Evolutionary conservation across 2,797 vertebrate genomes (phyloP).

Genomic region (Diplodus puntazzo): DNA sequence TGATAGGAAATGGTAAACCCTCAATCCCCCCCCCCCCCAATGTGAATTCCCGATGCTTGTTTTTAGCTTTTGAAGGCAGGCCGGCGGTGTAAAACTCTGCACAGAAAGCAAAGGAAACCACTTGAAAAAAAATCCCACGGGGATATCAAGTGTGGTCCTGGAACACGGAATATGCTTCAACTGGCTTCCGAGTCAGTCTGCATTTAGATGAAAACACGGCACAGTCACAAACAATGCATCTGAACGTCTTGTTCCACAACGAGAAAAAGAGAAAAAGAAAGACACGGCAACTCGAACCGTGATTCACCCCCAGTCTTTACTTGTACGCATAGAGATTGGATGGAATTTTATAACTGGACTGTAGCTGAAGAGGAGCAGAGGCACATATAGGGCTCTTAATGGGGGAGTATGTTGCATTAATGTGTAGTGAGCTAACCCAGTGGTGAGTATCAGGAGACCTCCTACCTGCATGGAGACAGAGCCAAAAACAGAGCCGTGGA

Average conservation of each 20-base stretch:
- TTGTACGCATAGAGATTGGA: neutral
- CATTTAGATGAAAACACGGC: conserved; percentile 54
- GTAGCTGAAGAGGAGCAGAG: conserved; percentile 28
- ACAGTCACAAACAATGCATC: conserved; percentile 54
- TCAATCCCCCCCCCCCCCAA: neutral
- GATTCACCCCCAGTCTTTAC: conserved; percentile 52
- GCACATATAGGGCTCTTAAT: conserved; percentile 65
- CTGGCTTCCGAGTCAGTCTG: conserved; percentile 51
- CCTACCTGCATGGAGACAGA: conserved; percentile 80
- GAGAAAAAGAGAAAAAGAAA: neutral
- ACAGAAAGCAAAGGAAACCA: conserved; percentile 28
- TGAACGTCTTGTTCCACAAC: conserved; percentile 21
- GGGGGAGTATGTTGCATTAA: conserved; percentile 80
- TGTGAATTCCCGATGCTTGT: conserved; percentile 65
- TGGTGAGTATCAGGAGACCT: conserved; percentile 85
- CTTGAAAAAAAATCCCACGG: conserved; percentile 52
- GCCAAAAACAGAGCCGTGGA: conserved; percentile 82
- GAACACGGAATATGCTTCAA: conserved; percentile 48
- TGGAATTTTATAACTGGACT: conserved; percentile 30
- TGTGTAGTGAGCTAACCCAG: conserved; percentile 77
- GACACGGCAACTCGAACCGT: neutral
- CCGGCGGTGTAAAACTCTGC: conserved; percentile 53
- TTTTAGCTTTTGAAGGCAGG: conserved; percentile 62
- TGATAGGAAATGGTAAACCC: conserved; percentile 17
- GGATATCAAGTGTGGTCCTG: conserved; percentile 58